Evolutionary conservation across 2,888 invertebrate genomes (phyloP).

Genomic region (Prosopocoilus inquinatus): DNA sequence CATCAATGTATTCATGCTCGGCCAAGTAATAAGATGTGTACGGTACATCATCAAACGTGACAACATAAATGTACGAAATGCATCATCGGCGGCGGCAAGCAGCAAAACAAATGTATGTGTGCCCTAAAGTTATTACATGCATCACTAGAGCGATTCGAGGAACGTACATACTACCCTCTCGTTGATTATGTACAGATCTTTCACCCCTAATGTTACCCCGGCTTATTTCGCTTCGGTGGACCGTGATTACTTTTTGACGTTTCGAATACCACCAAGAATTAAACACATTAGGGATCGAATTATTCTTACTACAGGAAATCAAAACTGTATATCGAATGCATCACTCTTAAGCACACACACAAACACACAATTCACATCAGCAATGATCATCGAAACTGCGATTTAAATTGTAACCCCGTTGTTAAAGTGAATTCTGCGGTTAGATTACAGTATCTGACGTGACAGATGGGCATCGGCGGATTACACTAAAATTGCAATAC

Average conservation of each 20-base stretch:
- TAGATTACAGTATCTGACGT: no score
- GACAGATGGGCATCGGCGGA: no score
- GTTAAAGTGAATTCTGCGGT: no score
- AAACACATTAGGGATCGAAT: no score
- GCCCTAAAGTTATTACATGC: slow-evolving; percentile 40
- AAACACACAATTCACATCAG: no score
- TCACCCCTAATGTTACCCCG: slow-evolving; percentile 6
- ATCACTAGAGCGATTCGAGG: slow-evolving; percentile 35
- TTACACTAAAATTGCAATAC: no score
- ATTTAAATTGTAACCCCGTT: no score
- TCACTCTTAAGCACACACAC: no score
- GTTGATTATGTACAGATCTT: slow-evolving; percentile 9
- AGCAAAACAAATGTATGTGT: not conserved
- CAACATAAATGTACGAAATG: not conserved
- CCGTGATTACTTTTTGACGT: slow-evolving; percentile 8
- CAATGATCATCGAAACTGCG: no score
- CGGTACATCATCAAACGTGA: not conserved
- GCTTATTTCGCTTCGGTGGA: slow-evolving; percentile 11
- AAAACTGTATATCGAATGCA: no score
- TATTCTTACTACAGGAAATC: no score
- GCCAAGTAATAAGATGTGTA: not conserved
- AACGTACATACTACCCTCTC: slow-evolving; percentile 6
- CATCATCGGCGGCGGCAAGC: not conserved
- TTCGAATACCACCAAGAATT: no score
- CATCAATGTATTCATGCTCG: not conserved